phyloP scores from a whole-genome alignment of 2,888 invertebrate species.

The Subacronicta megacephala region DNA sequence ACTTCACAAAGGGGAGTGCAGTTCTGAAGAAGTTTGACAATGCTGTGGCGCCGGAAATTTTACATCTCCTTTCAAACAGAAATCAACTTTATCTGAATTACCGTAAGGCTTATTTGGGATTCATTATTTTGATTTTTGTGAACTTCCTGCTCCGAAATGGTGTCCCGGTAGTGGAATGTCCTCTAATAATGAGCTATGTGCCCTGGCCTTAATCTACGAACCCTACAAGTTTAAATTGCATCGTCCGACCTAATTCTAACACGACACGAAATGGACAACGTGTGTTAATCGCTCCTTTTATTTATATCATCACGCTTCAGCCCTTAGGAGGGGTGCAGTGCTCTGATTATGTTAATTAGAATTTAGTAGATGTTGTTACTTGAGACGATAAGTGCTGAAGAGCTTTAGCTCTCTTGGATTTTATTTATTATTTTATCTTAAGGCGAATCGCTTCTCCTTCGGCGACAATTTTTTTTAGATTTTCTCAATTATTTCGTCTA shows the following conservation, averaged over 20 bases:
- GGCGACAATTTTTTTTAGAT: too few species aligned
- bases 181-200: slow-evolving; percentile 74
- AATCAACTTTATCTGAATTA: slow-evolving; percentile 4
- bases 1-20: slow-evolving; percentile 35
- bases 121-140: slow-evolving; percentile 10
- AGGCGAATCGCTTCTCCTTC: too few species aligned
- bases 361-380: slow-evolving; percentile 43
- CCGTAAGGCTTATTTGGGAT: slow-evolving; percentile 8
- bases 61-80: not conserved
- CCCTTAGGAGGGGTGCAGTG: slow-evolving; percentile 24
- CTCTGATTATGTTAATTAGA: slow-evolving; percentile 47
- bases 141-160: slow-evolving; percentile 38
- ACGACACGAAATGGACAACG: slow-evolving; percentile 72
- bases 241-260: slow-evolving; percentile 62
- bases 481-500: too few species aligned
- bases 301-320: slow-evolving; percentile 55
- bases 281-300: slow-evolving; percentile 75
- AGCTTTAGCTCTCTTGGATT: not conserved
- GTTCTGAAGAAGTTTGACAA: slow-evolving; percentile 30
- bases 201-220: slow-evolving; percentile 53
- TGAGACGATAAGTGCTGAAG: not conserved
- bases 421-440: too few species aligned
- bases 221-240: slow-evolving; percentile 72
- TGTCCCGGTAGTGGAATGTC: slow-evolving; percentile 48
- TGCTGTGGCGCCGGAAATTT: slow-evolving; percentile 9